A percentile compares a stretch with the other conserved stretches of the same genome.
These are phyloP conservation scores for Hydrolagus affinis DNA, from an alignment of 2,113 vertebrate species.

Conservation along the genomic window DNA sequence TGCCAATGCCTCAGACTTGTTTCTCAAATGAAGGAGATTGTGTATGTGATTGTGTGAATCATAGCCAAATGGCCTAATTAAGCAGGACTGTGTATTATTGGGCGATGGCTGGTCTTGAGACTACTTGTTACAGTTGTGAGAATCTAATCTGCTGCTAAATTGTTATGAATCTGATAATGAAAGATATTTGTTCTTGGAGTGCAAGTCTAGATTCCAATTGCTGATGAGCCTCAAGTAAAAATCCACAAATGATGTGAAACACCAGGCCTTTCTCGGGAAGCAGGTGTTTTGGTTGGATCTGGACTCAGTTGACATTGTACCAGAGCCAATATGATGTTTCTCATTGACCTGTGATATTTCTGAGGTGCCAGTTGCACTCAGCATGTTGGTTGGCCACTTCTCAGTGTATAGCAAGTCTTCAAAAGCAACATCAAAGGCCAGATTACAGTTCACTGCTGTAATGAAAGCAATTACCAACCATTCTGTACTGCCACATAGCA, in stretches of 20 bases:
- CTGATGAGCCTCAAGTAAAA: constrained; percentile 16
- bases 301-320: constrained; percentile 33
- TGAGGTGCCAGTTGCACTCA: constrained; percentile 17
- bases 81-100: not conserved
- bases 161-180: constrained; percentile 2
- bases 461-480: constrained; percentile 45
- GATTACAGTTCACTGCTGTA: constrained; percentile 40
- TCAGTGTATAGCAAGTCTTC: constrained; percentile 38
- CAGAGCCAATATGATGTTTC: constrained; percentile 40
- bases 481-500: not conserved
- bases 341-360: constrained; percentile 50
- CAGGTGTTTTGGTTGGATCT: constrained; percentile 31
- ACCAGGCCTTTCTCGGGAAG: not conserved
- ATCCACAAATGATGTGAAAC: constrained; percentile 2
- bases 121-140: not conserved
- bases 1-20: too few relatives aligned
- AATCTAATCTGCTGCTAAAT: constrained; percentile 11
- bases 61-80: not conserved
- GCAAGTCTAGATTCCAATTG: constrained; percentile 7
- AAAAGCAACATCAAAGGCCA: constrained; percentile 42
- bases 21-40: not conserved
- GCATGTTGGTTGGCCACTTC: constrained; percentile 46
- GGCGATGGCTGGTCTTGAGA: not conserved
- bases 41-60: not conserved
- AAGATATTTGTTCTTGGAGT: constrained; percentile 5